Percentiles rank a stretch among this genome's conserved stretches.
phyloP scores from a whole-genome alignment of 2,888 invertebrate genomes.

The Latrodectus hesperus region DNA sequence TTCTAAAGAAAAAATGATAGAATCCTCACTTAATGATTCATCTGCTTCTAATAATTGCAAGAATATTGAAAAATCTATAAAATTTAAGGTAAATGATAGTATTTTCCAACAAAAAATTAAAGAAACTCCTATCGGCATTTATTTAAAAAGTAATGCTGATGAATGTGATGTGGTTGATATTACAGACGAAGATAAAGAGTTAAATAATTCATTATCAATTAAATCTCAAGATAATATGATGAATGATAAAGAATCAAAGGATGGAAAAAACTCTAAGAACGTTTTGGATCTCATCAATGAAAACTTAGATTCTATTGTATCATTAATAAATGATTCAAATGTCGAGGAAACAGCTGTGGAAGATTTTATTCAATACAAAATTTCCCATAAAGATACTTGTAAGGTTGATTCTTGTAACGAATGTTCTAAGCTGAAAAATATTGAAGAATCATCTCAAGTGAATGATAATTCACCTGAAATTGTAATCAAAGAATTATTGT shows the following conservation, averaged over 20 bases:
- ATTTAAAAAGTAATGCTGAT: background rate
- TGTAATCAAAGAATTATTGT: too few relatives aligned
- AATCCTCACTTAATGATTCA: too few relatives aligned
- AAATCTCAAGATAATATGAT: background rate
- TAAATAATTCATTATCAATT: background rate
- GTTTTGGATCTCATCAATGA: slow-evolving; percentile 2
- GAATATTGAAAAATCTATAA: background rate
- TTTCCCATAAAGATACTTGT: too few relatives aligned
- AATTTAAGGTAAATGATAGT: background rate
- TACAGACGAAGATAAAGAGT: background rate
- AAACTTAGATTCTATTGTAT: background rate
- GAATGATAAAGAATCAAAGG: background rate
- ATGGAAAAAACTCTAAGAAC: background rate
- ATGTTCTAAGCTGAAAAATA: too few relatives aligned
- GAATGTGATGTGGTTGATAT: background rate
- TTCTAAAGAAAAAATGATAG: too few relatives aligned
- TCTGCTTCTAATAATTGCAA: background rate
- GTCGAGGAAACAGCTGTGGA: background rate
- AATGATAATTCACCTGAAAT: too few relatives aligned
- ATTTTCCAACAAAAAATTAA: background rate
- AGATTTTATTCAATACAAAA: too few relatives aligned
- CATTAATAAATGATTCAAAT: background rate
- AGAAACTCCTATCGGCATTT: too few relatives aligned
- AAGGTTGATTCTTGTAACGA: too few relatives aligned
- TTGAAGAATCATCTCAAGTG: too few relatives aligned